Evolutionary conservation across 2,113 vertebrate genomes (phyloP).

Genomic region (Bombycilla garrulus): DNA sequence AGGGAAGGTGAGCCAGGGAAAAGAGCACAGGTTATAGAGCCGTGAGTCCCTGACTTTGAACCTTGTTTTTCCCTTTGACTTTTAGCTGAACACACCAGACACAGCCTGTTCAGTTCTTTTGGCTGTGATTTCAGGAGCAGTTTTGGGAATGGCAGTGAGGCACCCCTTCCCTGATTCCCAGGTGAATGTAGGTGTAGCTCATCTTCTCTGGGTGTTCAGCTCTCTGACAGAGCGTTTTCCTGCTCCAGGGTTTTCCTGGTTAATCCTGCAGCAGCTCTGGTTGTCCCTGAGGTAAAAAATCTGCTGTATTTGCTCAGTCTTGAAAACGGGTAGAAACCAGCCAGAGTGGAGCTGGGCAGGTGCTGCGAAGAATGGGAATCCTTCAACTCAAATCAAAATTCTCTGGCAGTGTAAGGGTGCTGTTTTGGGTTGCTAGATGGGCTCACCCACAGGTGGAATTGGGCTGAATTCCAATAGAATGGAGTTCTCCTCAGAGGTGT

Average conservation of each 20-base stretch:
- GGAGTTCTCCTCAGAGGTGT: neutral
- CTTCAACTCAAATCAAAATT: neutral
- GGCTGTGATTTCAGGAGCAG: neutral
- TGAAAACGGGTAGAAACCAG: neutral
- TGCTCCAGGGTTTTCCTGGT: neutral
- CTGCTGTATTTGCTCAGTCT: neutral
- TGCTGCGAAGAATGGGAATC: neutral
- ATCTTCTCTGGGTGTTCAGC: neutral
- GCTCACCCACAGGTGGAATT: neutral
- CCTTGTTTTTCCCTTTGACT: neutral
- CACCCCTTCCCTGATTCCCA: neutral
- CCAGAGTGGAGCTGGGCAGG: neutral
- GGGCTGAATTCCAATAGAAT: neutral
- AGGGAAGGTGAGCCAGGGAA: neutral
- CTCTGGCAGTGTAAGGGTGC: neutral
- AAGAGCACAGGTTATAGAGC: neutral
- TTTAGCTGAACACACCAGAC: neutral
- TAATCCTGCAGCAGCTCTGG: neutral
- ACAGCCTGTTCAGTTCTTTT: neutral
- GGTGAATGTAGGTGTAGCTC: neutral
- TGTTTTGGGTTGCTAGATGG: neutral
- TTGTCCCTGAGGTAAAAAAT: neutral
- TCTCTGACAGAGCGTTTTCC: neutral
- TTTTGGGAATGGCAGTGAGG: neutral
- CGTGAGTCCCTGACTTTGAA: neutral